Evolutionary conservation across 2,888 invertebrate species (phyloP), one percentile per base, ranked within the genome.

Genomic region (Pachymerium ferrugineum): DNA sequence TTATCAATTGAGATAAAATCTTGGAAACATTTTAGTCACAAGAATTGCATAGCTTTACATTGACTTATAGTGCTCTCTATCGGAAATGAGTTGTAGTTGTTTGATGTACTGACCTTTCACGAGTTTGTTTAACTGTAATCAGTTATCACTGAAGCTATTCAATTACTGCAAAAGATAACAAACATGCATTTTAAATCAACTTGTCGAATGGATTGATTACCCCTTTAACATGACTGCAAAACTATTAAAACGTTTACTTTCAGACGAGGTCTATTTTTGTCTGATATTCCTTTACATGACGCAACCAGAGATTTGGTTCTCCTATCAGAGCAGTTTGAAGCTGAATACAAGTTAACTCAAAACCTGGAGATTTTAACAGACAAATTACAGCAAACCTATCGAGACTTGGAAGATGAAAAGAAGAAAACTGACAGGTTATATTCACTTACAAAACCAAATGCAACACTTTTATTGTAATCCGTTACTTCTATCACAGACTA

Each of bases 311-410:
- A 97, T 85, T 86, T 97, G 80, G 96, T 97, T 6, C 86, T 97
- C 79, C 90, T 97, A 87, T 96, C 95, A 6, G 97, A 97, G 83
- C 95, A 96, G 83, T 97, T 96, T 81, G 95, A 96, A 83, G 96
- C 96, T 0, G 97, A 97, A 83, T 97, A 97, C 84, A 95, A 96
- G 81, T 85, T 97, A 78, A 96, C 96, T 0, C 90, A 94, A 81
- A 95, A 94, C 83, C 85, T 97, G 79, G 97, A 97, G 84, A 88
- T 96, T 76, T 87, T 97, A 12, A 97, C 95, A 25, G 97, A 97
- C 81, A 94, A 96, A 83, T 86, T 97, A 75, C 96, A 97, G 81
- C 94, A 94, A 83, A 96, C 96, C 0, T 94, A 94, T 84, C 86
- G 95, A 76, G 95, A 96, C 81, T 85, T 97, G 79, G 96, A 96